These are phyloP conservation scores for Danio aesculapii DNA, from an alignment of 2,797 vertebrate species.

Conservation along the genomic window DNA sequence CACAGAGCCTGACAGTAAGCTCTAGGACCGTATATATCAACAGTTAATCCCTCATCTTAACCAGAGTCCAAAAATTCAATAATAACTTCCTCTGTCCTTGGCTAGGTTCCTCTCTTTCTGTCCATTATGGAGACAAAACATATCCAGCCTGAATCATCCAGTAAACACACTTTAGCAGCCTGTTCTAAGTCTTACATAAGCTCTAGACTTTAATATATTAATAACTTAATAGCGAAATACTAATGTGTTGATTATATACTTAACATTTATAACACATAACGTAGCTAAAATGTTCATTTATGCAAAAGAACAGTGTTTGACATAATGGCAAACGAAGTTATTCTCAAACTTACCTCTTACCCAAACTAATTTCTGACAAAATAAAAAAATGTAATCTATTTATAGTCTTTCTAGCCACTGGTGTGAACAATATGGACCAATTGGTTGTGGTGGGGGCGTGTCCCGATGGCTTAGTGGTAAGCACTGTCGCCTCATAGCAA, in stretches of 20 bases:
- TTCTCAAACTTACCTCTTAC: neutral
- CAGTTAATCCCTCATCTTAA: neutral
- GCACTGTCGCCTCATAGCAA: too few species aligned
- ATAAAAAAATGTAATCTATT: too few species aligned
- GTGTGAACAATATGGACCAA: too few species aligned
- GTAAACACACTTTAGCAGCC: neutral
- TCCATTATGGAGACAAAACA: neutral
- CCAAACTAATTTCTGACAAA: too few species aligned
- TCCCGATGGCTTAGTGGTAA: too few species aligned
- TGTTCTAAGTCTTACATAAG: neutral
- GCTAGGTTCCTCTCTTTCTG: neutral
- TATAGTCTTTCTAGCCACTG: too few species aligned
- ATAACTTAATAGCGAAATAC: too few species aligned
- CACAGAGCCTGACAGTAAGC: neutral
- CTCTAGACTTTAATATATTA: neutral
- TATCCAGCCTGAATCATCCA: neutral
- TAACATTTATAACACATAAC: too few species aligned
- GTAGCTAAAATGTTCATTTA: neutral
- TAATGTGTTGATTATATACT: too few species aligned
- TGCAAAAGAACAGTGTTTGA: neutral
- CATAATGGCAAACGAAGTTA: neutral
- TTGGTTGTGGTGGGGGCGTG: too few species aligned
- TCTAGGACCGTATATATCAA: slow-evolving; percentile 9
- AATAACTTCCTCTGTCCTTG: neutral
- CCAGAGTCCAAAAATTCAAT: neutral